phyloP scores from a whole-genome alignment of 2,888 invertebrate genomes.

The Hydrotaea diabolus region DNA sequence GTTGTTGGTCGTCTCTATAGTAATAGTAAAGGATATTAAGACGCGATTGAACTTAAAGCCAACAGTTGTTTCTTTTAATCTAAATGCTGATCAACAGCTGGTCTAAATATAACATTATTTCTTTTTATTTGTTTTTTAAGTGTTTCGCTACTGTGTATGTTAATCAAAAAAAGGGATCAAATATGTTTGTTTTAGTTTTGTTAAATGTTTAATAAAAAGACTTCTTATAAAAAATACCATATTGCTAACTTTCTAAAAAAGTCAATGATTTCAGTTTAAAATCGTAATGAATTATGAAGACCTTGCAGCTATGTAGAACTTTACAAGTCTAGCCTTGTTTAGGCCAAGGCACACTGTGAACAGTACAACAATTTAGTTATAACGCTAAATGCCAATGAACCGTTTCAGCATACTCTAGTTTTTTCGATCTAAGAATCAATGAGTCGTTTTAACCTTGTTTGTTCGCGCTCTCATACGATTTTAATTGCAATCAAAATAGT shows the following conservation, averaged over 20 bases:
- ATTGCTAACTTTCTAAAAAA: conserved; percentile 11
- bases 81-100: conserved; percentile 64
- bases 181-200: conserved; percentile 38
- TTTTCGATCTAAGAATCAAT: background rate
- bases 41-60: background rate
- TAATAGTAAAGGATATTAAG: background rate
- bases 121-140: conserved; percentile 36
- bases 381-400: background rate
- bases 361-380: background rate
- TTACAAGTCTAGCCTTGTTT: background rate
- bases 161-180: conserved; percentile 59
- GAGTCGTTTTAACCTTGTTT: background rate
- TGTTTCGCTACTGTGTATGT: conserved; percentile 6
- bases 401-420: background rate
- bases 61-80: conserved; percentile 39
- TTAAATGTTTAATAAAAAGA: conserved; percentile 43
- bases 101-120: conserved; percentile 38
- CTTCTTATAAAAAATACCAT: conserved; percentile 51
- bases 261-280: conserved; percentile 18
- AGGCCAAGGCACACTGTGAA: conserved; percentile 6
- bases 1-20: background rate
- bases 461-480: background rate
- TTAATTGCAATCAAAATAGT: conserved; percentile 25
- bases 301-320: background rate
- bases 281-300: background rate